phyloP scores from a whole-genome alignment of 2,797 vertebrate species.

The Acrocephalus scirpaceus region DNA sequence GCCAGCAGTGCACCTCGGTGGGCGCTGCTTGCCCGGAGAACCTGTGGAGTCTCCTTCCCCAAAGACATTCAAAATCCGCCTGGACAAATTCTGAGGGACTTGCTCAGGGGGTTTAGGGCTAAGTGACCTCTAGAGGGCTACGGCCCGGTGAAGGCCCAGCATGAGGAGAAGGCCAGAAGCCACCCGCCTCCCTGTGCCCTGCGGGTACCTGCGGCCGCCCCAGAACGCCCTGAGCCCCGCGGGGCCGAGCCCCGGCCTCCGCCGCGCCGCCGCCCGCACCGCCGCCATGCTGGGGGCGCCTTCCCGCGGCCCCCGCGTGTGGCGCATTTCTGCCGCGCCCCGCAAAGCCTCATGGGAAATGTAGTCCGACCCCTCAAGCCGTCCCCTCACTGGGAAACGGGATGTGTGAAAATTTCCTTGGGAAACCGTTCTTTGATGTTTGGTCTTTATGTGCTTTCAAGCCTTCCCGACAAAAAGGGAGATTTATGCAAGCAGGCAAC shows the following conservation, averaged over 20 bases:
- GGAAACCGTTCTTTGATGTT: background rate
- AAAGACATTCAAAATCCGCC: too few species aligned
- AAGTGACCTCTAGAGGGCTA: background rate
- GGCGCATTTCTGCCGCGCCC: background rate
- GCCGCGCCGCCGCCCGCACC: too few species aligned
- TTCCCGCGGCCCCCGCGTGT: too few species aligned
- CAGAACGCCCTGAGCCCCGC: background rate
- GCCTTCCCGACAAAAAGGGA: too few species aligned
- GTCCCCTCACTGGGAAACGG: fast-evolving
- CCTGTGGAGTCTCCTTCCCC: background rate
- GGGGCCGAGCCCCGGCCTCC: background rate
- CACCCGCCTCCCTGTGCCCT: too few species aligned
- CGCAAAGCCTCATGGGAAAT: background rate
- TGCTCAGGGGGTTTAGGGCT: background rate
- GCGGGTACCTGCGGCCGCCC: background rate
- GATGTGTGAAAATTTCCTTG: background rate
- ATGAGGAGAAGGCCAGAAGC: too few species aligned
- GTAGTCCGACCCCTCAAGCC: background rate
- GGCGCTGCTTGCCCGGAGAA: background rate
- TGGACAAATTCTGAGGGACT: background rate
- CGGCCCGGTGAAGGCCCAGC: too few species aligned
- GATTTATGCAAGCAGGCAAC: background rate
- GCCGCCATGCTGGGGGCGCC: too few species aligned
- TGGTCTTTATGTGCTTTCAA: background rate
- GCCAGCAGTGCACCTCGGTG: background rate